A percentile compares a stretch with the other conserved stretches of the same genome.
Evolutionary conservation across 2,888 invertebrate species (phyloP).

Genomic region (Acronicta leporina): DNA sequence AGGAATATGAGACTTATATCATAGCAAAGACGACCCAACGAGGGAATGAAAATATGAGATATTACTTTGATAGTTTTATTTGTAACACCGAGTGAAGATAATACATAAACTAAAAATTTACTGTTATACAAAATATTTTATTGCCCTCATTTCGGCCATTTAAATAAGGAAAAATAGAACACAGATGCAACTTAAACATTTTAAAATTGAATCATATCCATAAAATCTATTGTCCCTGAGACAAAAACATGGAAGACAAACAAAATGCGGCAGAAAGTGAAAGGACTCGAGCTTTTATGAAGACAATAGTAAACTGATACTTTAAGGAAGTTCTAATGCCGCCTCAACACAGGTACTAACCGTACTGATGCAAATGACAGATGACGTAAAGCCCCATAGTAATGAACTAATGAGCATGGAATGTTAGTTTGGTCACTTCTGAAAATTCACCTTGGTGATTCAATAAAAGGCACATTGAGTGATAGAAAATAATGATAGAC

Average conservation of each 20-base stretch:
- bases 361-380: constrained; percentile 51
- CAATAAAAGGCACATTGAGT: constrained; percentile 62
- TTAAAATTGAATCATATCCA: constrained; percentile 52
- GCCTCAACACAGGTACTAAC: constrained; percentile 62
- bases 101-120: constrained; percentile 13
- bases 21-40: constrained; percentile 53
- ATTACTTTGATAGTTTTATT: constrained; percentile 23
- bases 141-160: constrained; percentile 15
- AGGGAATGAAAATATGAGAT: constrained; percentile 44
- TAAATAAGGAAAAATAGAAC: constrained; percentile 8
- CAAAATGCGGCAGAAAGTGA: constrained; percentile 68
- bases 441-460: constrained; percentile 60
- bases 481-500: constrained; percentile 69
- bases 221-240: constrained; percentile 55
- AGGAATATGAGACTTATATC: constrained; percentile 75
- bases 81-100: constrained; percentile 1
- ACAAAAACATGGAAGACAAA: constrained; percentile 64
- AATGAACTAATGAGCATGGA: constrained; percentile 44
- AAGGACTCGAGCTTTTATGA: constrained; percentile 66
- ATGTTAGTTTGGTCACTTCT: constrained; percentile 65
- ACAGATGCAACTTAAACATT: not conserved
- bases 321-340: constrained; percentile 68
- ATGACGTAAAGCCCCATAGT: constrained; percentile 47
- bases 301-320: constrained; percentile 78
- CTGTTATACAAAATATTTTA: constrained; percentile 22